Evolutionary conservation across 2,113 vertebrate species (phyloP).

Genomic region (Heterotilapia buettikoferi): DNA sequence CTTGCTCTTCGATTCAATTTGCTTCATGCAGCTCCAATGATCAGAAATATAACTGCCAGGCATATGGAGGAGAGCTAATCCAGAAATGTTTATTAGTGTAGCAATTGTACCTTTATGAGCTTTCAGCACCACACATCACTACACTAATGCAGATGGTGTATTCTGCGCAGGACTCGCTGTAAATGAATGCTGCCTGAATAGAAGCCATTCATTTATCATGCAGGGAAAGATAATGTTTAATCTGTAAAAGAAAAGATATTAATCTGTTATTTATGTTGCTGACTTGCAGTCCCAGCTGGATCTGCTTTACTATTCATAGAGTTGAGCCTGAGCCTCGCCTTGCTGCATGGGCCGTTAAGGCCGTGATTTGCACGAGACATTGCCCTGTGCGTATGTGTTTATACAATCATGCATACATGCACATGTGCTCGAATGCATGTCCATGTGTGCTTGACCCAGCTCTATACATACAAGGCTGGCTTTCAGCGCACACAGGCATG

Average conservation of each 20-base stretch:
- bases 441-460: background rate
- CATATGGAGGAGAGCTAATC: background rate
- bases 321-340: conserved; percentile 6
- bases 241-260: conserved; percentile 54
- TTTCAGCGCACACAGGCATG: background rate
- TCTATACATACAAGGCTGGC: background rate
- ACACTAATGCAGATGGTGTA: background rate
- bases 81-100: conserved; percentile 6
- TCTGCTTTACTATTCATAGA: conserved; percentile 63
- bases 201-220: conserved; percentile 12
- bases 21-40: background rate
- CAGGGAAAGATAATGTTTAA: conserved; percentile 50
- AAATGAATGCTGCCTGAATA: conserved; percentile 5
- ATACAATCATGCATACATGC: background rate
- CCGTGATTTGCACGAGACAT: conserved; percentile 21
- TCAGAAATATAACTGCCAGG: conserved; percentile 7
- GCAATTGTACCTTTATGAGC: conserved; percentile 19
- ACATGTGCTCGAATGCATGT: background rate
- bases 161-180: background rate
- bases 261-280: conserved; percentile 63
- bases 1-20: background rate
- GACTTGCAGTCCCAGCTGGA: conserved; percentile 46
- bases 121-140: background rate
- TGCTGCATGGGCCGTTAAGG: conserved; percentile 14
- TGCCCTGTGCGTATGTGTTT: background rate